These are phyloP conservation scores for honey bee (Apis mellifera) DNA, from an alignment of 1,140 invertebrate species.

Conservation along the genomic window DNA sequence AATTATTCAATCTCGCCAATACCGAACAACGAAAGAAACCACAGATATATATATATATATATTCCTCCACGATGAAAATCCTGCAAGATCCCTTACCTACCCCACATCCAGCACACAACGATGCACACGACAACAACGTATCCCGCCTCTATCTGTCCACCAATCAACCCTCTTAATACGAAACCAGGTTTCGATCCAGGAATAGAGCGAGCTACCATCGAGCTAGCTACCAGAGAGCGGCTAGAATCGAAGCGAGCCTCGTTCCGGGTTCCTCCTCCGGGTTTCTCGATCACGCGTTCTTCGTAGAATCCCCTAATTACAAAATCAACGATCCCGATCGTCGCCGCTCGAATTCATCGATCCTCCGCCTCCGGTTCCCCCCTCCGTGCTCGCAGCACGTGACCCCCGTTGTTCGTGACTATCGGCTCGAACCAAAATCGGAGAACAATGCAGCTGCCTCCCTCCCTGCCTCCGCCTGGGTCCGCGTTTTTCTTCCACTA, in stretches of 20 bases:
- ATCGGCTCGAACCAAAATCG: constrained; percentile 62
- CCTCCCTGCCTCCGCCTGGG: too few species aligned
- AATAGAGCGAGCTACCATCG: not conserved
- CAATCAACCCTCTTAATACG: constrained; percentile 32
- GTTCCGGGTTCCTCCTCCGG: constrained; percentile 44
- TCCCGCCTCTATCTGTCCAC: constrained; percentile 34
- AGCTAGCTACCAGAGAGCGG: too few species aligned
- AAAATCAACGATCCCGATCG: constrained; percentile 52
- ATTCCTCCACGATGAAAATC: not conserved
- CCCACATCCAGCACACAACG: too few species aligned
- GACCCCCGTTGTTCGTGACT: constrained; percentile 49
- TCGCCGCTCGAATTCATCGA: constrained; percentile 52
- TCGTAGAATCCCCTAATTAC: constrained; percentile 51
- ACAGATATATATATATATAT: too few species aligned
- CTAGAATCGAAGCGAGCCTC: not conserved
- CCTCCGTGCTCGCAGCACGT: constrained; percentile 26
- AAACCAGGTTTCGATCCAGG: constrained; percentile 34
- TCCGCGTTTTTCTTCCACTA: constrained; percentile 33
- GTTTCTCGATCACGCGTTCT: constrained; percentile 45
- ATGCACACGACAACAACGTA: not conserved
- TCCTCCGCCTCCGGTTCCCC: constrained; percentile 25
- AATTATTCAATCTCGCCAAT: not conserved
- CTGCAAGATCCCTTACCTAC: not conserved
- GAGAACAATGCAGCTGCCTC: constrained; percentile 57
- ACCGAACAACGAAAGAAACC: not conserved